Conservation (phyloP, 2,797 vertebrate genomes). For the Iguana delicatissima region DNA sequence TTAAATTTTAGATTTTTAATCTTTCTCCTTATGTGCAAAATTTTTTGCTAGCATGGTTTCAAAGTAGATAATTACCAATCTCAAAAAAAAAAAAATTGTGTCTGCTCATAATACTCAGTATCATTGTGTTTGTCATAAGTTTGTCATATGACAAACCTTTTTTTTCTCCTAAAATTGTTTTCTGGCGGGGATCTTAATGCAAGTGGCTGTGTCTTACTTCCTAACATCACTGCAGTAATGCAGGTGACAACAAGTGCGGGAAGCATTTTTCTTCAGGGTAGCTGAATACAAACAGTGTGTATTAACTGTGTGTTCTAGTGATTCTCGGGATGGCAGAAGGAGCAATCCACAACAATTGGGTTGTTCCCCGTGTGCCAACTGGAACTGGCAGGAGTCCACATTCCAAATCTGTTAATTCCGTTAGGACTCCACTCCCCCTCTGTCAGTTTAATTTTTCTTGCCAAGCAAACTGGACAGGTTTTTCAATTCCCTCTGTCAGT, state of each 20-base stretch:
- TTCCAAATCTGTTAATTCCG: too few species aligned
- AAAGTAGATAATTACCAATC: neutral
- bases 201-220: neutral
- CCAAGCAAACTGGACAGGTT: too few species aligned
- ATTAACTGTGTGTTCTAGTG: neutral
- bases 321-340: neutral
- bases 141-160: neutral
- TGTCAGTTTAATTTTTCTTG: too few species aligned
- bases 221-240: neutral
- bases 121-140: neutral
- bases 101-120: neutral
- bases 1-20: conserved; percentile 13
- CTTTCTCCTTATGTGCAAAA: neutral
- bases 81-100: neutral
- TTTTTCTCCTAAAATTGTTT: neutral
- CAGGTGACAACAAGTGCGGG: neutral
- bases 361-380: too few species aligned
- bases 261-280: neutral
- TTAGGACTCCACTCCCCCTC: too few species aligned
- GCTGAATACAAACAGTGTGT: neutral
- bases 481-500: too few species aligned
- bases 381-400: too few species aligned
- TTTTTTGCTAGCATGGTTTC: neutral
- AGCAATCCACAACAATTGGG: too few species aligned
- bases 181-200: neutral